Evolutionary conservation across 2,113 vertebrate genomes (phyloP).

Genomic region (Urocitellus parryii): DNA sequence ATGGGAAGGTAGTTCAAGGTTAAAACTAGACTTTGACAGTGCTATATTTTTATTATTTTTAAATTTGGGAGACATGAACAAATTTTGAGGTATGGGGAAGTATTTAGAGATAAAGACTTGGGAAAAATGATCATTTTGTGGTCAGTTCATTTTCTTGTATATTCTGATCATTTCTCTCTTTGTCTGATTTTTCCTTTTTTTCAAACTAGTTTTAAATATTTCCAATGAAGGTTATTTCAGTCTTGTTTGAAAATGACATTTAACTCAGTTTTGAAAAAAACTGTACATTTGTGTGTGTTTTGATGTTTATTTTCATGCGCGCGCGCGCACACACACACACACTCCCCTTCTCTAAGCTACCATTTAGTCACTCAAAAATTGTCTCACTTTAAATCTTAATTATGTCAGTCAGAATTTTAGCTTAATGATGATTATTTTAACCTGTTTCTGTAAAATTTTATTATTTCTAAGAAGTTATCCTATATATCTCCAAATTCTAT

Average conservation of each 20-base stretch:
- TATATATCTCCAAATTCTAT: slow-evolving; percentile 28
- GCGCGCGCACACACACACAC: accelerated
- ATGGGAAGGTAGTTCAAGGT: neutral
- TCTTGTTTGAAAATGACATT: slow-evolving; percentile 12
- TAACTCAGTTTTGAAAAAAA: neutral
- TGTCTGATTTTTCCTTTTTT: neutral
- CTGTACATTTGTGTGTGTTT: neutral
- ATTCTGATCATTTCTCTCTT: slow-evolving; percentile 12
- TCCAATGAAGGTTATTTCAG: neutral
- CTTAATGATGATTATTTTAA: neutral
- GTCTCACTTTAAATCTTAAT: neutral
- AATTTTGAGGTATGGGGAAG: neutral
- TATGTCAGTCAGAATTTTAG: neutral
- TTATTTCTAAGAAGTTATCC: neutral
- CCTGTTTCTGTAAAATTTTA: neutral
- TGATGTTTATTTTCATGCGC: neutral
- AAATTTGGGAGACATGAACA: neutral
- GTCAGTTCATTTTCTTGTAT: neutral
- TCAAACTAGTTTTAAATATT: neutral
- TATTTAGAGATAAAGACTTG: slow-evolving; percentile 6
- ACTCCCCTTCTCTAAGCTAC: neutral
- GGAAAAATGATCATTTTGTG: neutral
- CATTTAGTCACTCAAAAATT: neutral
- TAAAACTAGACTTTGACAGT: neutral
- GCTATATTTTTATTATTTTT: slow-evolving; percentile 17